Percentiles rank a stretch among this genome's conserved stretches.
Conservation (phyloP, 2,797 vertebrate species). For the Loris lydekkerianus region DNA sequence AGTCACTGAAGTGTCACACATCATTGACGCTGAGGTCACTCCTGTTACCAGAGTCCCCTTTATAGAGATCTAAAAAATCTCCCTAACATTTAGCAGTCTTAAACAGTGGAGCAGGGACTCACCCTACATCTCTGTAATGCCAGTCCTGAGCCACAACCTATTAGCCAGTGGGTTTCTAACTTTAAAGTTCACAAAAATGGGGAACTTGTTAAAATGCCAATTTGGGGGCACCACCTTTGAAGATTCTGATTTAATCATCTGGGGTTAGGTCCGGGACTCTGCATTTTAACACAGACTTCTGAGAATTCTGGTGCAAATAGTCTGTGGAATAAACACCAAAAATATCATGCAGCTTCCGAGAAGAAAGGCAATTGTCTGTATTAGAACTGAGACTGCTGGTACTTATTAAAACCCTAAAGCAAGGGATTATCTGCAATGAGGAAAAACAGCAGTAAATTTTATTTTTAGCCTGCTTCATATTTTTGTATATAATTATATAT, state of each 20-base stretch:
- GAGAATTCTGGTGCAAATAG: not conserved
- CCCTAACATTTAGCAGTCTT: not conserved
- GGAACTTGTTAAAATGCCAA: not conserved
- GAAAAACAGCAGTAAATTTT: not conserved
- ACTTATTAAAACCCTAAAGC: not conserved
- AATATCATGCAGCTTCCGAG: not conserved
- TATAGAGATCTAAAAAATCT: not conserved
- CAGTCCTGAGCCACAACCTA: not conserved
- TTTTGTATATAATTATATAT: not conserved
- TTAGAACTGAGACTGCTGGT: not conserved
- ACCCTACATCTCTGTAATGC: not conserved
- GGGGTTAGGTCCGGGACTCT: not conserved
- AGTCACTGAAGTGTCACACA: not conserved
- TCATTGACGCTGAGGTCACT: not conserved
- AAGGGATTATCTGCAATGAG: constrained; percentile 27
- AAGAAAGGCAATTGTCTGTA: constrained; percentile 18
- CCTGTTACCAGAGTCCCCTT: not conserved
- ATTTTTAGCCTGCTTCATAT: constrained; percentile 49
- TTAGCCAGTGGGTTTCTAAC: not conserved
- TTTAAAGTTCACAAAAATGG: not conserved
- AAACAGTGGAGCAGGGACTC: not conserved
- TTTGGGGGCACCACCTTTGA: not conserved
- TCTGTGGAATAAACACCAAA: not conserved
- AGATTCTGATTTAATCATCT: not conserved
- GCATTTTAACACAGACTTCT: not conserved